Evolutionary conservation across 2,888 invertebrate species (phyloP).

Genomic region (Mimachlamys varia): DNA sequence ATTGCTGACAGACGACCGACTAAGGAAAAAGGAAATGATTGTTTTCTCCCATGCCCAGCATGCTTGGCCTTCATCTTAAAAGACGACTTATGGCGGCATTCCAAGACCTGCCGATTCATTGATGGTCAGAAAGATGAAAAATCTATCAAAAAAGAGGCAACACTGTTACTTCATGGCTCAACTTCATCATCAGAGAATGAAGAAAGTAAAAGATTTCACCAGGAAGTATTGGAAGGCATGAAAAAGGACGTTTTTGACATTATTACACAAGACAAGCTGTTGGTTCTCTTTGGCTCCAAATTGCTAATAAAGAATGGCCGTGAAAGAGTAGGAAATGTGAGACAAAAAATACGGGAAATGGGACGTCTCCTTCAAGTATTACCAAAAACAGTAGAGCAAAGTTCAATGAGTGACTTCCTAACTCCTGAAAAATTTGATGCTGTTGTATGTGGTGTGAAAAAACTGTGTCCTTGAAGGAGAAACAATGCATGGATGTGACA

Average conservation of each 20-base stretch:
- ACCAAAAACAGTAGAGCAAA: too few relatives aligned
- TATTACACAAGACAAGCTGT: not conserved
- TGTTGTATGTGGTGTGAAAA: too few relatives aligned
- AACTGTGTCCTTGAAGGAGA: too few relatives aligned
- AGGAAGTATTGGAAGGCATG: not conserved
- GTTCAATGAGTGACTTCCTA: too few relatives aligned
- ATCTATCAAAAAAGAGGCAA: too few relatives aligned
- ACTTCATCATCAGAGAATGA: too few relatives aligned
- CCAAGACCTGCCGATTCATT: not conserved
- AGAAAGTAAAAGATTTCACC: too few relatives aligned
- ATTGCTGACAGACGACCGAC: not conserved
- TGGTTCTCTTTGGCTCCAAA: not conserved
- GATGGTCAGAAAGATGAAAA: too few relatives aligned
- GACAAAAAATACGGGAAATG: not conserved
- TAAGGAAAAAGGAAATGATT: not conserved
- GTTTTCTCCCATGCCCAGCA: not conserved
- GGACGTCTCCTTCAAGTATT: not conserved
- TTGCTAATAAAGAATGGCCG: not conserved
- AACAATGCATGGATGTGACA: not conserved
- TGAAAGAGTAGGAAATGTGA: not conserved
- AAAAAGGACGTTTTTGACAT: not conserved
- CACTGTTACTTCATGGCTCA: too few relatives aligned
- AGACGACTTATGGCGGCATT: not conserved
- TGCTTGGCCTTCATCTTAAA: not conserved
- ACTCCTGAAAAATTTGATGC: not conserved